Base-by-base conservation (phyloP, 2,113 vertebrate genomes). In the Macheiramphus alcinus region DNA sequence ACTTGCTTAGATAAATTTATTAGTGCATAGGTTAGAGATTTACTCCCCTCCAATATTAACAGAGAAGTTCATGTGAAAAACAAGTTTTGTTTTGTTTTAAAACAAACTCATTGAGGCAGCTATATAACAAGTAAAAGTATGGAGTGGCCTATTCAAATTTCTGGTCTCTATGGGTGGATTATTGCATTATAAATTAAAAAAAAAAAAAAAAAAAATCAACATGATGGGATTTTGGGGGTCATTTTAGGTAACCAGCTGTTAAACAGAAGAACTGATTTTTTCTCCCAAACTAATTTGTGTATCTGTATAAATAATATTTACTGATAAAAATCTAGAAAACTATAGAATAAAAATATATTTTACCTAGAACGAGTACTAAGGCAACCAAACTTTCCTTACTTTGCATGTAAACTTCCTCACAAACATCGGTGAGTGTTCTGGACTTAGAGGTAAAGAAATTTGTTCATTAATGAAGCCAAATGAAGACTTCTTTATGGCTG, bases 1-100 rank as follows among this genome's bases (percentile, higher is more conserved):
- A 48, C 34, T 95, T 22, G 56, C 74, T 94, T 81, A 50, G 42
- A 92, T 94, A 93, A 96, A 94, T 96, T 96, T 97, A 97, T 97
- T 97, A 95, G 96, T 96, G 95, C 95, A 97, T 32, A 91, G 92
- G 92, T 96, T 94, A 95, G 85, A 94, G 65, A 91, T 86, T 73
- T 40, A 26, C 47, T 93, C 84, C 83, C 59, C 70, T 92, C 59
- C n/a, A 50, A 20, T 18, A 72, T 83, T 66, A 96, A 94, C 65
- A 92, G 27, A 55, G 62, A 90, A 63, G 78, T 68, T 71, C 62
- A 70, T 9, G 45, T 91, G 73, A 80, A 86, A 88, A 90, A 53
- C 53, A 88, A 72, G 70, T 73, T 71, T 43, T 82, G 50, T 59
- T 92, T 88, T 90, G 43, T 79, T 96, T 71, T 59, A 83, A 93